phyloP scores from a whole-genome alignment of 2,797 vertebrate genomes.

The Hemibagrus guttatus region DNA sequence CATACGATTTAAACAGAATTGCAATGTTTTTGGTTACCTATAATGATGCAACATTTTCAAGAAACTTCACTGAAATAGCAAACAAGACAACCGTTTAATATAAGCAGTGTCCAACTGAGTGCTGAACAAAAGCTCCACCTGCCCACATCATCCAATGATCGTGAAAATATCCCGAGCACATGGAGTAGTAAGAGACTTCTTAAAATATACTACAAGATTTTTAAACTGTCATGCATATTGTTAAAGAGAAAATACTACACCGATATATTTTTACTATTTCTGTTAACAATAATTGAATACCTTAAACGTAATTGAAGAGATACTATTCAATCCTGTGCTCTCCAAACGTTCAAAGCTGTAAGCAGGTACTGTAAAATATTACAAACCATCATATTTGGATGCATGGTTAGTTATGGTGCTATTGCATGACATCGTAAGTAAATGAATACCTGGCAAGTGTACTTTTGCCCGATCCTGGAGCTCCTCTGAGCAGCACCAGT shows the following conservation, averaged over 20 bases:
- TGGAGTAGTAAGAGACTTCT: not conserved
- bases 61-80: not conserved
- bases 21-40: too few relatives aligned
- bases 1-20: too few relatives aligned
- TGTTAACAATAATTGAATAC: not conserved
- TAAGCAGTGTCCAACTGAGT: not conserved
- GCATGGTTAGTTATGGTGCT: not conserved
- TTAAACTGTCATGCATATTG: not conserved
- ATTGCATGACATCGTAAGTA: not conserved
- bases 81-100: not conserved
- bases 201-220: not conserved
- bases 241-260: not conserved
- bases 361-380: not conserved
- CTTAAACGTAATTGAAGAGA: not conserved
- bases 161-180: not conserved
- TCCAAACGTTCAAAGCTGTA: not conserved
- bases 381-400: not conserved
- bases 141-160: not conserved
- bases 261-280: not conserved
- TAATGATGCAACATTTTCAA: not conserved
- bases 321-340: not conserved
- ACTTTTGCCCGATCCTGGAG: slow-evolving; percentile 95
- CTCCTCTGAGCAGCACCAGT: slow-evolving; percentile 91
- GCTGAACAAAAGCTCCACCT: not conserved
- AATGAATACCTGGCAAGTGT: slow-evolving; percentile 86